phyloP scores from a whole-genome alignment of 2,888 invertebrate species.

The Nesidiocoris tenuis region DNA sequence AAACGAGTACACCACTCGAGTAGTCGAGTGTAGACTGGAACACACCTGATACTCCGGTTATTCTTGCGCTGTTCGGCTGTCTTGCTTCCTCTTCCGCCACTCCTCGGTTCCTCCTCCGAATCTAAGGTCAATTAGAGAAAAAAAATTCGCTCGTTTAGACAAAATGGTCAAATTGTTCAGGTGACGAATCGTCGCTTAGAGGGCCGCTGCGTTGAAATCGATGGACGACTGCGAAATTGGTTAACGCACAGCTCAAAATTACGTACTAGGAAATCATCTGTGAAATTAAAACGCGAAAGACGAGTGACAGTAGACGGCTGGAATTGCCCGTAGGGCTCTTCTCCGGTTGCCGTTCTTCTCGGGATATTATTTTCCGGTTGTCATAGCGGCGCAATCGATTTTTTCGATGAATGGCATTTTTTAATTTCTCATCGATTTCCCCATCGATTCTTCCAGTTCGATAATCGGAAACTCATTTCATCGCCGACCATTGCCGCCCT shows the following conservation, averaged over 20 bases:
- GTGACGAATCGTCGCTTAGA: too few relatives aligned
- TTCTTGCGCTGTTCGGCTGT: conserved; percentile 29
- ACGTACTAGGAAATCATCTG: too few relatives aligned
- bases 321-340: too few relatives aligned
- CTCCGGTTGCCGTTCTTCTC: too few relatives aligned
- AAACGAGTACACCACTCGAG: not conserved
- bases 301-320: not conserved
- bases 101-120: conserved; percentile 45
- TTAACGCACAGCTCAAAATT: not conserved
- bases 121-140: conserved; percentile 46
- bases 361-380: too few relatives aligned
- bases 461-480: too few relatives aligned
- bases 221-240: not conserved
- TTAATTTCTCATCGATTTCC: too few relatives aligned
- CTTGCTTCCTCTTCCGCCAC: conserved; percentile 36
- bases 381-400: too few relatives aligned
- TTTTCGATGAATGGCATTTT: too few relatives aligned
- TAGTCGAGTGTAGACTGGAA: conserved; percentile 12
- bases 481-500: too few relatives aligned
- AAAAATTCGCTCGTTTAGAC: conserved; percentile 37
- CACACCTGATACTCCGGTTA: conserved; percentile 42
- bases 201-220: not conserved
- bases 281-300: not conserved
- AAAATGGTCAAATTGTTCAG: not conserved
- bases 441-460: too few relatives aligned